Conservation (phyloP, 1,140 invertebrate species). For the Magallana ariakensis region DNA sequence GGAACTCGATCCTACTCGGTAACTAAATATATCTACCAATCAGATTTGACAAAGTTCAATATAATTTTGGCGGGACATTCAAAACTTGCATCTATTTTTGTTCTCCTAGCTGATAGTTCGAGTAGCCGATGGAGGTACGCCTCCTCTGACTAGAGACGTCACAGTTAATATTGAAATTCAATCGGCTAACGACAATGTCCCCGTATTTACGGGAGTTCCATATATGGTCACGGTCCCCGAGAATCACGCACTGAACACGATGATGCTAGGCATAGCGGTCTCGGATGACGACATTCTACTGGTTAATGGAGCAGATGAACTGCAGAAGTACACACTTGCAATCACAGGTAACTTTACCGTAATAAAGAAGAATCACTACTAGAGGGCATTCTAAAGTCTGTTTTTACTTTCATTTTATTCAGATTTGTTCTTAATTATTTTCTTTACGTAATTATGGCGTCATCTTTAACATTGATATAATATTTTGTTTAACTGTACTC, state of each 20-base stretch:
- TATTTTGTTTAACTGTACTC: no score
- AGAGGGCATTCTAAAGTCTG: no score
- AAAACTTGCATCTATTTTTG: background rate
- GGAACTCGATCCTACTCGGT: conserved; percentile 35
- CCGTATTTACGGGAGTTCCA: conserved; percentile 54
- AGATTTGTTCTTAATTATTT: no score
- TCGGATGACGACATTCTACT: background rate
- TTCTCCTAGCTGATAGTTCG: conserved; percentile 87
- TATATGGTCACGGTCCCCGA: conserved; percentile 86
- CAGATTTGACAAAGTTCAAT: background rate
- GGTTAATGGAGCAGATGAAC: background rate
- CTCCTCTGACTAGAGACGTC: conserved; percentile 92
- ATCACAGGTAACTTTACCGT: conserved; percentile 8
- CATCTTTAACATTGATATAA: no score
- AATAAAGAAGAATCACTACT: no score
- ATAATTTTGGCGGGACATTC: no score
- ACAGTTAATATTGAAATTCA: conserved; percentile 57
- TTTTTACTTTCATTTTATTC: no score
- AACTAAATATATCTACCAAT: background rate
- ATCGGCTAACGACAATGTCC: conserved; percentile 64
- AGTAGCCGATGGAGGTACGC: conserved; percentile 93
- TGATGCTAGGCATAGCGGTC: background rate
- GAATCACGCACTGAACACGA: background rate
- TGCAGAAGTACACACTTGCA: background rate
- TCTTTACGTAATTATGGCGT: no score